phyloP scores from a whole-genome alignment of 2,888 invertebrate genomes.

The Platynereis dumerilii region DNA sequence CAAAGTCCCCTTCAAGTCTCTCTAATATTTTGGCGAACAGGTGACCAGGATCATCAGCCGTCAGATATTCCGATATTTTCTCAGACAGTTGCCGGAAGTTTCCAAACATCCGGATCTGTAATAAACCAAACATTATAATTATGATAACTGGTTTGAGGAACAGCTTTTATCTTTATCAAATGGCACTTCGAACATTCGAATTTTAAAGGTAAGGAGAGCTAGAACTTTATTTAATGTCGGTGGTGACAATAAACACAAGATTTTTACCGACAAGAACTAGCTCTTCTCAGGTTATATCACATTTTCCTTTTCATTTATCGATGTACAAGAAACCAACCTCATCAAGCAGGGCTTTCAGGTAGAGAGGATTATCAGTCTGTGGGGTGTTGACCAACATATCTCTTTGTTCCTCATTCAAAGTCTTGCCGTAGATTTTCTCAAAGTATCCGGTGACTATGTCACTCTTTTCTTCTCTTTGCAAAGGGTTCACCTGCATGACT shows the following conservation, averaged over 20 bases:
- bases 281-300: no score
- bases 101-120: constrained; percentile 33
- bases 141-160: no score
- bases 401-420: constrained; percentile 45
- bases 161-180: no score
- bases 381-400: constrained; percentile 42
- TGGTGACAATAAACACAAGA: no score
- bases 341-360: constrained; percentile 46
- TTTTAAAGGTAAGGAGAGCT: no score
- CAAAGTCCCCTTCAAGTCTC: constrained; percentile 47
- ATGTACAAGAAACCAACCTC: no score
- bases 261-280: no score
- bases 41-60: constrained; percentile 36
- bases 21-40: constrained; percentile 49
- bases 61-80: constrained; percentile 31
- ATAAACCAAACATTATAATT: no score
- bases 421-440: constrained; percentile 47
- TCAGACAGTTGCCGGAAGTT: constrained; percentile 31
- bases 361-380: constrained; percentile 49
- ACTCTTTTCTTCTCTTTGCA: constrained; percentile 42
- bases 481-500: constrained; percentile 42
- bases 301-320: no score
- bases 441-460: constrained; percentile 47
- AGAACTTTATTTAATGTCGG: no score
- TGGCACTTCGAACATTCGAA: no score